These are phyloP conservation scores for Cygnus atratus DNA, from an alignment of 2,113 vertebrate genomes.

Conservation along the genomic window DNA sequence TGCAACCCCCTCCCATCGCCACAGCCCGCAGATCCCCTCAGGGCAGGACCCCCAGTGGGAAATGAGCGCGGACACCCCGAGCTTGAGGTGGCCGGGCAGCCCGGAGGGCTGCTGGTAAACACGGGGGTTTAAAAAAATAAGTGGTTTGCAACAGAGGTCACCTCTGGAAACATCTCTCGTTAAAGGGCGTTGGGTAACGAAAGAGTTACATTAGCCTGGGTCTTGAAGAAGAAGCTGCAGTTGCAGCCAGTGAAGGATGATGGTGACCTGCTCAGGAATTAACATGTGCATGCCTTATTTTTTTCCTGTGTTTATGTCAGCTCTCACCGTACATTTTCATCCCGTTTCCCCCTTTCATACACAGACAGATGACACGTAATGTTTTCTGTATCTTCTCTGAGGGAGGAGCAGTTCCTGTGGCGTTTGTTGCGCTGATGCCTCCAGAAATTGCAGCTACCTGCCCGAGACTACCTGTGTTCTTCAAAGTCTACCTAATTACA, in stretches of 20 bases:
- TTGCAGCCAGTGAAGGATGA: slow-evolving; percentile 43
- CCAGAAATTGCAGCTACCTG: background rate
- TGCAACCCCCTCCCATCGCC: no score
- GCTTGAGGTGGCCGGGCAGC: no score
- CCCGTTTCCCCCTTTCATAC: background rate
- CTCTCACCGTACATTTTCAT: background rate
- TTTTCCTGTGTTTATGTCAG: background rate
- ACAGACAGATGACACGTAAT: background rate
- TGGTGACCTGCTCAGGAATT: slow-evolving; percentile 22
- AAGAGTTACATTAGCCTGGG: slow-evolving; percentile 54
- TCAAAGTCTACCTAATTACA: background rate
- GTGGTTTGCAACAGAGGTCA: slow-evolving; percentile 32
- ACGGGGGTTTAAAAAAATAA: slow-evolving; percentile 30
- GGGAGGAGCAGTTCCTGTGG: background rate
- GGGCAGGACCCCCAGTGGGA: no score
- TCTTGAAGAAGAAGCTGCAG: slow-evolving; percentile 45
- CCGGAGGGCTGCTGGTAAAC: background rate
- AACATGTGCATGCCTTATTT: slow-evolving; percentile 32
- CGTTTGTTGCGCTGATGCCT: background rate
- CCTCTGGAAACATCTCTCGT: slow-evolving; percentile 51
- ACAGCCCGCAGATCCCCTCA: no score
- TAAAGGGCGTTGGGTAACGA: slow-evolving; percentile 48
- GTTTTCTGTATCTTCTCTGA: background rate
- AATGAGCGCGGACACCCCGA: no score
- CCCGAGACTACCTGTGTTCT: background rate